Evolutionary conservation across 2,888 invertebrate genomes (phyloP), one percentile per base, ranked within the genome.

Genomic region (Plebejus anna): DNA sequence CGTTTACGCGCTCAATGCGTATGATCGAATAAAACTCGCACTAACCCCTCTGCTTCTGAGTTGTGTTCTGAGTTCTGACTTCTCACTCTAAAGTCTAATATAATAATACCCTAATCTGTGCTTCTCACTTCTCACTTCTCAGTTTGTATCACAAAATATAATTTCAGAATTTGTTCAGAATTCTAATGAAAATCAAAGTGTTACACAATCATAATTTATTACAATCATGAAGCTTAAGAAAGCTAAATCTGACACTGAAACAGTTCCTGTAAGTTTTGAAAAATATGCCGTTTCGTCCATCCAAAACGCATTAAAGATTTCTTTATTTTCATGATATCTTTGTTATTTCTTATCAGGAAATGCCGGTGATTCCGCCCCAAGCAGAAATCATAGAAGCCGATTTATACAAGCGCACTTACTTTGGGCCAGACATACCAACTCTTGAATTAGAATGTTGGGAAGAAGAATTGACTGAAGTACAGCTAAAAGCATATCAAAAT

Each of bases 391-490:
- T 94, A 42, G 94, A 93, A 80, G 93, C 93, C 7, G 93, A 93
- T 80, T 83, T 92, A 59, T 94, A 93, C 81, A 93, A 92, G 80
- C 88, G 92, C 5, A 87, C 91, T 1, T 94, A 94, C 81, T 94
- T 91, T 76, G 94, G 94, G 4, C 94, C 94, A n/a, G 94, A 94
- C 82, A 89, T 94, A 2, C 94, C 93, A 0, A 94, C 95, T 0
- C 87, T 96, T 75, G 95, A 96, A 78, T 92, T 97, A 84, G 96
- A 97, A 81, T 96, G 96, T 84, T 96, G 95, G 94, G 95, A 96
- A 59, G 97, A 97, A 79, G 96, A 96, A 70, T 89, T 97, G 0
- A 95, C 96, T 0, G 95, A 96, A 76, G 94, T 92, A 1, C 97
- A 97, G 85, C 84, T 95, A 28, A 94, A 95, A 71, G 95, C 95